phyloP scores from a whole-genome alignment of 2,113 vertebrate species.

The Leptosomus discolor region DNA sequence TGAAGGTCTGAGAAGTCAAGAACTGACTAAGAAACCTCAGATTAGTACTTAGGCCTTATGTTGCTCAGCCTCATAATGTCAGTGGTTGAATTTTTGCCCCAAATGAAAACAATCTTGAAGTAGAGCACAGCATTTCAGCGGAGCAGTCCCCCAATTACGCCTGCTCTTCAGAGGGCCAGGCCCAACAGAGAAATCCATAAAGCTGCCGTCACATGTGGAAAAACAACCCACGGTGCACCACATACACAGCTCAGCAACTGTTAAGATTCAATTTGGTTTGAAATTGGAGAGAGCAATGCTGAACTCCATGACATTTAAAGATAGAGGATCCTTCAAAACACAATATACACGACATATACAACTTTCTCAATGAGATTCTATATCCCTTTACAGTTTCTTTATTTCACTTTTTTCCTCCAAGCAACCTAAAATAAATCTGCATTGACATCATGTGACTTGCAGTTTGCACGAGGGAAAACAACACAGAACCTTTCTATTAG shows the following conservation, averaged over 20 bases:
- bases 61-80: constrained; percentile 3
- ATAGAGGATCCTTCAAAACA: neutral
- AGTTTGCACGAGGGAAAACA: neutral
- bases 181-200: neutral
- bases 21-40: constrained; percentile 50
- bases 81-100: constrained; percentile 7
- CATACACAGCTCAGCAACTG: neutral
- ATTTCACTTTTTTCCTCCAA: neutral
- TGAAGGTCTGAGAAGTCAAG: constrained; percentile 61
- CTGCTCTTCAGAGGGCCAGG: neutral
- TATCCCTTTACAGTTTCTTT: neutral
- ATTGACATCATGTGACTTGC: neutral
- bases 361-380: neutral
- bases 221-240: neutral
- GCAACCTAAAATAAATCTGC: neutral
- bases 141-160: neutral
- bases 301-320: neutral
- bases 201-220: neutral
- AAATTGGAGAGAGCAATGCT: neutral
- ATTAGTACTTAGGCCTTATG: constrained; percentile 40
- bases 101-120: neutral
- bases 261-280: neutral
- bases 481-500: neutral
- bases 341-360: neutral
- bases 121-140: neutral